phyloP scores from a whole-genome alignment of 2,888 invertebrate species.

The Ochlodes sylvanus region DNA sequence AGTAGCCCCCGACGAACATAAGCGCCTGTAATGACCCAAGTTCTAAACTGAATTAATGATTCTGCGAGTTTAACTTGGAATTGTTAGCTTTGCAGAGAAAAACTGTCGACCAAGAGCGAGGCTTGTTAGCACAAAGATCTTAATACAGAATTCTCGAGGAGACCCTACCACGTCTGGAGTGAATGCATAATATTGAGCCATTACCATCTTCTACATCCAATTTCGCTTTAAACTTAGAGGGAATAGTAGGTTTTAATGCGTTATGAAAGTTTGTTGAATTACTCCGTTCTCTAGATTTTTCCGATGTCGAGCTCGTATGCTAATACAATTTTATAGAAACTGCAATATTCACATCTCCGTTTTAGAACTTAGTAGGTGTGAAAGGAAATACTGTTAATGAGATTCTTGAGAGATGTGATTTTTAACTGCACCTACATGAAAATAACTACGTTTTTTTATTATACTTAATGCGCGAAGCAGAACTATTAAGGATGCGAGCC shows the following conservation, averaged over 20 bases:
- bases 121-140: constrained; percentile 41
- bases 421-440: too few species aligned
- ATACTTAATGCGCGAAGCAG: too few species aligned
- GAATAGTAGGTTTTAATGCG: constrained; percentile 22
- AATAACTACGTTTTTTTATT: too few species aligned
- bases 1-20: constrained; percentile 30
- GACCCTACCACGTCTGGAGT: constrained; percentile 29
- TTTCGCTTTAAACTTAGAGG: constrained; percentile 24
- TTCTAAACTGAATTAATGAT: constrained; percentile 38
- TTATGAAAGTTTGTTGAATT: constrained; percentile 15
- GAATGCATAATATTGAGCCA: constrained; percentile 45
- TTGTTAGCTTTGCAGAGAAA: constrained; percentile 43
- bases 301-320: not conserved
- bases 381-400: too few species aligned
- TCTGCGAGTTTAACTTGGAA: constrained; percentile 39
- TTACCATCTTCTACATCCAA: constrained; percentile 35
- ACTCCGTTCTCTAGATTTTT: constrained; percentile 1
- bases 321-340: constrained; percentile 1
- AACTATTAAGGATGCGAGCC: too few species aligned
- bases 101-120: constrained; percentile 41
- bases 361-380: too few species aligned
- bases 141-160: constrained; percentile 41
- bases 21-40: constrained; percentile 36
- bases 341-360: not conserved
- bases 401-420: too few species aligned